Evolutionary conservation across 2,113 vertebrate genomes (phyloP).

Genomic region (Psittacula cyanocephala): DNA sequence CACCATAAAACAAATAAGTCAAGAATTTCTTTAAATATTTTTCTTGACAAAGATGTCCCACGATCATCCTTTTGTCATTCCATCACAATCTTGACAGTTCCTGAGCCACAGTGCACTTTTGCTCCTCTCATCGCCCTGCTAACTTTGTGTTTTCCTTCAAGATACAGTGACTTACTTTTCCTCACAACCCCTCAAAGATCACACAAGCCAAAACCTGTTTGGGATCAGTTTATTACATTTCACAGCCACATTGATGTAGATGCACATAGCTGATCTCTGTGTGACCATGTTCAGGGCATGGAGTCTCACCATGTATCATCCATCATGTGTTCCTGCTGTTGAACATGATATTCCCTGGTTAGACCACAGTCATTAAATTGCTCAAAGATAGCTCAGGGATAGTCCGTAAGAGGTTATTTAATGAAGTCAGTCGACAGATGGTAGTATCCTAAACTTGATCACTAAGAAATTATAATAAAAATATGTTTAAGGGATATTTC

Average conservation of each 20-base stretch:
- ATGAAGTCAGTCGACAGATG: neutral
- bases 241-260: neutral
- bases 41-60: neutral
- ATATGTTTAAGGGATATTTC: neutral
- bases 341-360: neutral
- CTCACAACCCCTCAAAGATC: neutral
- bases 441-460: neutral
- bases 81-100: conserved; percentile 30
- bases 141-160: conserved; percentile 38
- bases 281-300: neutral
- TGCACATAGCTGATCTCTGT: neutral
- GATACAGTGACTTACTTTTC: neutral
- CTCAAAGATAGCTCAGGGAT: neutral
- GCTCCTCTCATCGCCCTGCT: conserved; percentile 31
- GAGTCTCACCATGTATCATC: neutral
- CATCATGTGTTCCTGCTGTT: neutral
- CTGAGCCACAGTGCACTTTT: neutral
- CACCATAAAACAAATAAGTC: neutral
- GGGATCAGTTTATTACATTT: neutral
- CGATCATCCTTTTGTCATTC: neutral
- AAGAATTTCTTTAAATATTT: neutral
- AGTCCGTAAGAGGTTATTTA: neutral
- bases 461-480: neutral
- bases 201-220: neutral
- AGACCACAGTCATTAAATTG: conserved; percentile 6